Conservation (phyloP, 2,888 invertebrate genomes). For the Augiades crinisus region DNA sequence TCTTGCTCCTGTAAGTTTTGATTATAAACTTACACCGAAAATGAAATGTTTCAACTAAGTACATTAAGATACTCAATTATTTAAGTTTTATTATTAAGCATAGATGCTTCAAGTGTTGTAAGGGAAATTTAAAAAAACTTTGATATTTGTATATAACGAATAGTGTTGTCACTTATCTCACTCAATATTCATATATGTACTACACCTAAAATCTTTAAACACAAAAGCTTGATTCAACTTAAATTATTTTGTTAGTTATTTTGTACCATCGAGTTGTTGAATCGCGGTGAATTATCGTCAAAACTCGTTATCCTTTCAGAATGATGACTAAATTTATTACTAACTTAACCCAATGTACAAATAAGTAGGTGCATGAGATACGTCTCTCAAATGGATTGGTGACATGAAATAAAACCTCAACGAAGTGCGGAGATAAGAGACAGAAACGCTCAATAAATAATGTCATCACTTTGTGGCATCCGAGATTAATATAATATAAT, state of each 20-base stretch:
- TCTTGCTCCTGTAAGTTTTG: background rate
- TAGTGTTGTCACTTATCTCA: too few relatives aligned
- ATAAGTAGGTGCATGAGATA: slow-evolving; percentile 15
- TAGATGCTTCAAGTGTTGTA: too few relatives aligned
- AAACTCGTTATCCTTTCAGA: background rate
- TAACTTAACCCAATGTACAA: slow-evolving; percentile 6
- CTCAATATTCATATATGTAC: too few relatives aligned
- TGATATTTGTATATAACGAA: too few relatives aligned
- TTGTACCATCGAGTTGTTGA: background rate
- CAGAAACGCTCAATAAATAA: slow-evolving; percentile 25
- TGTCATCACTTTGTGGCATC: slow-evolving; percentile 22
- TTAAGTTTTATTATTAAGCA: too few relatives aligned
- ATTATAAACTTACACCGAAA: too few relatives aligned
- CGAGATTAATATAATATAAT: slow-evolving; percentile 27
- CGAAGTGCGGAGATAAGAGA: slow-evolving; percentile 13
- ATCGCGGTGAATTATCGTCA: background rate
- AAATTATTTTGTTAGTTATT: too few relatives aligned
- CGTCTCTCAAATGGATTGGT: slow-evolving; percentile 15
- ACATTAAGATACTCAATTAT: too few relatives aligned
- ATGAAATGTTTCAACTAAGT: background rate
- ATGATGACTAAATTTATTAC: background rate
- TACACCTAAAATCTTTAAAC: background rate
- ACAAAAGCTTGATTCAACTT: too few relatives aligned
- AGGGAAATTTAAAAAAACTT: too few relatives aligned
- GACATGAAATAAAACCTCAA: slow-evolving; percentile 20